Percentiles rank a stretch among this genome's conserved stretches.
Conservation (phyloP, 1,140 invertebrate genomes). For the Drosophila santomea region DNA sequence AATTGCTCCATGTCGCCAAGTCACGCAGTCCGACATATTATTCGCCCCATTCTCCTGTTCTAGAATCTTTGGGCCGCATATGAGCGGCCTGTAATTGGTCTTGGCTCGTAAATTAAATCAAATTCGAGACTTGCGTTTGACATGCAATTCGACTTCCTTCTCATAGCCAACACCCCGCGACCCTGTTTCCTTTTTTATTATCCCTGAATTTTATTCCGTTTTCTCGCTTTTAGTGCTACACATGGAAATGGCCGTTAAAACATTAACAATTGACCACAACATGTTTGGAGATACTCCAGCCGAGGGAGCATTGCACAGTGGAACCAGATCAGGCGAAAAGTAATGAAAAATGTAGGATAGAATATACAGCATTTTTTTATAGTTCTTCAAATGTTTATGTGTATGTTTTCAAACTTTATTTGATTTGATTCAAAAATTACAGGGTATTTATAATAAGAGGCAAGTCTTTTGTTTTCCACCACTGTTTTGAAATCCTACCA, state of each 20-base stretch:
- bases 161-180: conserved; percentile 13
- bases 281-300: background rate
- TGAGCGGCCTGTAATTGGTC: conserved; percentile 63
- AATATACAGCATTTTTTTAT: too few relatives aligned
- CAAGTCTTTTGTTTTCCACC: background rate
- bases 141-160: conserved; percentile 66
- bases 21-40: conserved; percentile 54
- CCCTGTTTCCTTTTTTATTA: conserved; percentile 20
- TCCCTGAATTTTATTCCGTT: conserved; percentile 34
- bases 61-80: conserved; percentile 35
- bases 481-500: conserved; percentile 6
- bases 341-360: background rate
- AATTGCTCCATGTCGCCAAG: conserved; percentile 40
- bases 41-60: conserved; percentile 8
- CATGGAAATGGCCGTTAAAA: conserved; percentile 71
- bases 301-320: conserved; percentile 9
- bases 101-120: conserved; percentile 79
- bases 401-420: too few relatives aligned
- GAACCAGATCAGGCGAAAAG: background rate
- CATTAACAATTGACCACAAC: conserved; percentile 61
- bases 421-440: background rate
- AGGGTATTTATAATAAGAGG: background rate
- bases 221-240: conserved; percentile 27
- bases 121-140: conserved; percentile 79
- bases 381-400: too few relatives aligned